phyloP scores from a whole-genome alignment of 2,797 vertebrate species.

The Rhincodon typus region DNA sequence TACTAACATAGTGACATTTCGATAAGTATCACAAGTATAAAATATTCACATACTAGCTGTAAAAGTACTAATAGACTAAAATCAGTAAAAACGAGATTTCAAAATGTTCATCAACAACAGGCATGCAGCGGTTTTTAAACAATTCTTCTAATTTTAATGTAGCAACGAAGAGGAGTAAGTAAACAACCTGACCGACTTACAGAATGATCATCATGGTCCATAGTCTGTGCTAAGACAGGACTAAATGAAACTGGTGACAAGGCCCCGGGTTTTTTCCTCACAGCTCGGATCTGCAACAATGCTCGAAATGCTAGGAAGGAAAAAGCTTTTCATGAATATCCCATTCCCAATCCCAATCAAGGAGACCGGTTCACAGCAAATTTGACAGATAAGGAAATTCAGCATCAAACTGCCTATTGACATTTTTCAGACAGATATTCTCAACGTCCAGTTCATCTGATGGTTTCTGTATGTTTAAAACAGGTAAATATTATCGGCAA shows the following conservation, averaged over 20 bases:
- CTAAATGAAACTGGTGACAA: constrained; percentile 93
- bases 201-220: constrained; percentile 93
- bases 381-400: neutral
- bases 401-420: neutral
- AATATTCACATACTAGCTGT: neutral
- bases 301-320: constrained; percentile 78
- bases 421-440: neutral
- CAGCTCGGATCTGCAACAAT: constrained; percentile 92
- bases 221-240: constrained; percentile 87
- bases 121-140: neutral
- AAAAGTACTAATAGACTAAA: neutral
- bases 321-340: constrained; percentile 23
- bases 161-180: neutral
- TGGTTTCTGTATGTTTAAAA: neutral
- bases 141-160: neutral
- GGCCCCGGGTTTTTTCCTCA: constrained; percentile 88
- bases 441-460: neutral
- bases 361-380: neutral
- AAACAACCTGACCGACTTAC: constrained; percentile 54
- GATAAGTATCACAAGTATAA: neutral
- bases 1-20: neutral
- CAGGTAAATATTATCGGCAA: neutral
- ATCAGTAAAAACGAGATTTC: neutral
- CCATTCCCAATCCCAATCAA: too few species aligned
- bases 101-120: neutral